A percentile compares a stretch with the other conserved stretches of the same genome.
Conservation (phyloP, 1,140 invertebrate species). For the Papilio polyxenes region DNA sequence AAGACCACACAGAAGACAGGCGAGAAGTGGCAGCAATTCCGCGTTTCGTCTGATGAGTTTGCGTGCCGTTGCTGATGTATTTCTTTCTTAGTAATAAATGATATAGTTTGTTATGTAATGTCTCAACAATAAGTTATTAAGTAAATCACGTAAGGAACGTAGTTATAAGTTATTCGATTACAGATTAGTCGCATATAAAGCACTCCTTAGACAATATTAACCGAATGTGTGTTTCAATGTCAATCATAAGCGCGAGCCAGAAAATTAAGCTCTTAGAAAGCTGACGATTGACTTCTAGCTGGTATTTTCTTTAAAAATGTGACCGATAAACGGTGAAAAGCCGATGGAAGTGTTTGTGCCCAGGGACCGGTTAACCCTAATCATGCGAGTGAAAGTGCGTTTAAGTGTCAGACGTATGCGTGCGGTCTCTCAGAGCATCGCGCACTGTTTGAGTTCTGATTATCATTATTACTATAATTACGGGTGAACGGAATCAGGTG, state of each 20-base stretch:
- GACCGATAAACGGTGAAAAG: constrained; percentile 38
- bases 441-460: constrained; percentile 43
- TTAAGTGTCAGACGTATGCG: constrained; percentile 40
- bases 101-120: not conserved
- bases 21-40: too few species aligned
- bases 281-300: not conserved
- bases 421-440: constrained; percentile 38
- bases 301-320: constrained; percentile 22
- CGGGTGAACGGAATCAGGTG: constrained; percentile 40
- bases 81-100: not conserved
- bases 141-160: not conserved
- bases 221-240: constrained; percentile 25
- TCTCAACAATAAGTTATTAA: not conserved
- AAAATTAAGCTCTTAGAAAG: constrained; percentile 37
- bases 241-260: constrained; percentile 29
- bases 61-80: too few species aligned
- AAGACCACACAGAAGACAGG: too few species aligned
- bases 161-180: not conserved
- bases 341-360: constrained; percentile 1
- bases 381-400: constrained; percentile 43
- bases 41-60: too few species aligned
- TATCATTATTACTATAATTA: constrained; percentile 50
- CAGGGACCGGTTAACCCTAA: constrained; percentile 30
- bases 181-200: not conserved
- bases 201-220: not conserved